These are phyloP conservation scores for Hypercompe scribonia DNA, from an alignment of 2,888 invertebrate species.

Conservation along the genomic window DNA sequence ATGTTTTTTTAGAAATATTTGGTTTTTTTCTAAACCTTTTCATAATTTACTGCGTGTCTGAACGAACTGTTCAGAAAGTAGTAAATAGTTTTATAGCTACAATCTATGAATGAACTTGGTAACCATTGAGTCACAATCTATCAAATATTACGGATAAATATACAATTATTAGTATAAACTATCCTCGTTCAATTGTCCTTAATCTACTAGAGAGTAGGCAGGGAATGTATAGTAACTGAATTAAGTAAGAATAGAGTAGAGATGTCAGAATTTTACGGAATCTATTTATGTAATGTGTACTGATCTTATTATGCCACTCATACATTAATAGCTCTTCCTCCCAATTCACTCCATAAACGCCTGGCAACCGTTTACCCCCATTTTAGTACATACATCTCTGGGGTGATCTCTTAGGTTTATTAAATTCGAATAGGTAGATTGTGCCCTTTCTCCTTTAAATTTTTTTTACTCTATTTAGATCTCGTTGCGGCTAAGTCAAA, in stretches of 20 bases:
- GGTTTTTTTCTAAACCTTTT: not conserved
- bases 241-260: not conserved
- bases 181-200: not conserved
- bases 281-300: not conserved
- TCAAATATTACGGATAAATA: not conserved
- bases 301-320: not conserved
- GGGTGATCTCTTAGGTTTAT: not conserved
- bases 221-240: not conserved
- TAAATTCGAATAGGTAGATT: not conserved
- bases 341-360: not conserved
- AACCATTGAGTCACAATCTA: not conserved
- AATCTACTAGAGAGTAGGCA: not conserved
- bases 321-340: not conserved
- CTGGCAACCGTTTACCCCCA: not conserved
- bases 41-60: not conserved
- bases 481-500: not conserved
- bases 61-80: too few species aligned
- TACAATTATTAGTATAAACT: not conserved
- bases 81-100: not conserved
- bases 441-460: not conserved
- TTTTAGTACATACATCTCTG: not conserved
- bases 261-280: not conserved
- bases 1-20: not conserved
- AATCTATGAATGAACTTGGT: not conserved
- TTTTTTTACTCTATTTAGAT: not conserved